Conservation (phyloP, 1,140 invertebrate species). For the Drosophila pectinifera region DNA sequence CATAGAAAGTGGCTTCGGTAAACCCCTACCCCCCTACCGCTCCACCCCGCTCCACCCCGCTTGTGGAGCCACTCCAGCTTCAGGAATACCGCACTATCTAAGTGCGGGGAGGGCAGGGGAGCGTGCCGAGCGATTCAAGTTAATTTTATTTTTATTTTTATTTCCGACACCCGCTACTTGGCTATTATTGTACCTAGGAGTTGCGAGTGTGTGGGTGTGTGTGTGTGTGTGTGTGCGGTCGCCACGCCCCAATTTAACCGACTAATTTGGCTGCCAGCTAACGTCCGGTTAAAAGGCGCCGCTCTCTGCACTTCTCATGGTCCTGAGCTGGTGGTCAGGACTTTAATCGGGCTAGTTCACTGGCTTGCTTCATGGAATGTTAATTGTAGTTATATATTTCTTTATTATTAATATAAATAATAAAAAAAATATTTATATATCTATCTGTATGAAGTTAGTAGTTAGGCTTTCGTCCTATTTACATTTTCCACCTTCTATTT, state of each 20-base stretch:
- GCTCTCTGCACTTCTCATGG: slow-evolving; percentile 11
- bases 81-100: slow-evolving; percentile 31
- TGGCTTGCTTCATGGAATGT: too few species aligned
- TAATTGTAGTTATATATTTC: too few species aligned
- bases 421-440: too few species aligned
- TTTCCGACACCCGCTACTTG: slow-evolving; percentile 33
- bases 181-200: slow-evolving; percentile 21
- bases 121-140: slow-evolving; percentile 35
- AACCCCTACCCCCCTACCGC: too few species aligned
- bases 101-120: slow-evolving; percentile 8
- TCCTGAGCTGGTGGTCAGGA: background rate
- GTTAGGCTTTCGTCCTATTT: too few species aligned
- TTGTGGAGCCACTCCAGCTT: slow-evolving; percentile 4
- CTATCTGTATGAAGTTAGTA: too few species aligned
- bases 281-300: background rate
- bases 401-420: too few species aligned
- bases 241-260: slow-evolving; percentile 27
- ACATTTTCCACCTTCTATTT: too few species aligned
- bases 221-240: slow-evolving; percentile 2
- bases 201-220: slow-evolving; percentile 12
- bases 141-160: slow-evolving; percentile 57
- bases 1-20: slow-evolving; percentile 82
- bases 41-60: background rate
- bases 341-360: background rate
- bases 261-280: slow-evolving; percentile 9